Percentiles rank a stretch among this genome's conserved stretches.
Conservation (phyloP, 1,140 invertebrate genomes). For the Scylla paramamosain region DNA sequence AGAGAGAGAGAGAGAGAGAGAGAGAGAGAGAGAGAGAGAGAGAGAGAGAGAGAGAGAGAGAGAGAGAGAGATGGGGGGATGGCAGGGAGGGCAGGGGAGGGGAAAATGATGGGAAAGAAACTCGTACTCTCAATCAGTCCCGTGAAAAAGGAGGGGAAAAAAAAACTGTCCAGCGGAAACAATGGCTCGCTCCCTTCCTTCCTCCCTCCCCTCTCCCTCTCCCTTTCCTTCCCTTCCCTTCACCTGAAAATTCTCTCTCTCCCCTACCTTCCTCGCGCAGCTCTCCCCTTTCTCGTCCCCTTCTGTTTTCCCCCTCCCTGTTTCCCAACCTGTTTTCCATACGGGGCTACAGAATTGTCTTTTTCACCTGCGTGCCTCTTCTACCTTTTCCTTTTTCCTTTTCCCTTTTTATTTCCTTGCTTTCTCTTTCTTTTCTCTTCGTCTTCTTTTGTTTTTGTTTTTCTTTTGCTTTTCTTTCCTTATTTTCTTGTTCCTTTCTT, state of each 20-base stretch:
- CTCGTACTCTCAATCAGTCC: neutral
- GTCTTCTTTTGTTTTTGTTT: neutral
- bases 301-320: too few relatives aligned
- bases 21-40: too few relatives aligned
- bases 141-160: neutral
- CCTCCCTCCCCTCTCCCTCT: too few relatives aligned
- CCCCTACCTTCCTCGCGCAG: too few relatives aligned
- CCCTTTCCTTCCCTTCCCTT: too few relatives aligned
- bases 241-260: too few relatives aligned
- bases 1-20: too few relatives aligned
- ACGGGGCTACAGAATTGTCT: neutral
- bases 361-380: neutral
- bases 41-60: neutral
- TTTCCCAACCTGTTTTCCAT: too few relatives aligned
- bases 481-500: too few relatives aligned
- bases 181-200: neutral
- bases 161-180: neutral
- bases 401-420: too few relatives aligned
- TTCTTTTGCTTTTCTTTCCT: neutral
- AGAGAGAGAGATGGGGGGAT: neutral
- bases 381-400: neutral
- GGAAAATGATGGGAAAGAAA: slow-evolving; percentile 17
- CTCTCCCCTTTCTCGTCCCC: neutral
- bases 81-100: neutral
- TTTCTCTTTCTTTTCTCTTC: neutral